A percentile compares a stretch with the other conserved stretches of the same genome.
Conservation (phyloP, 2,888 invertebrate genomes). For the Himalopsyche japonica region DNA sequence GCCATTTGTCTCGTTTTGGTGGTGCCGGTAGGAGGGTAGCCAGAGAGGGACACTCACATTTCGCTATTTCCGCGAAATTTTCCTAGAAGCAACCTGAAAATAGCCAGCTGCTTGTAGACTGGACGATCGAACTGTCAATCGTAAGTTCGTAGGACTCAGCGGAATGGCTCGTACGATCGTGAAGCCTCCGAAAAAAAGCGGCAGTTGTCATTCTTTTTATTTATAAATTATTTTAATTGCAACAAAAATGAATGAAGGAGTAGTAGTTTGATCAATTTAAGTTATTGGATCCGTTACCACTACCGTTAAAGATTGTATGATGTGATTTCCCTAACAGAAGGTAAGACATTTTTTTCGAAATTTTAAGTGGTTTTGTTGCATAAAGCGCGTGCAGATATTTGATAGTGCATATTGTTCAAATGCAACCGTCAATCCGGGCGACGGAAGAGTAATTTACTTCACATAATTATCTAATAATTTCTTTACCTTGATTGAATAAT, state of each 20-base stretch:
- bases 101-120: conserved; percentile 17
- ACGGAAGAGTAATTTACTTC: not conserved
- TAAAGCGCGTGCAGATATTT: not conserved
- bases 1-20: not conserved
- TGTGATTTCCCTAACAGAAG: conserved; percentile 4
- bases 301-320: not conserved
- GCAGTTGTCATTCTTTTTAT: not conserved
- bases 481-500: too few species aligned
- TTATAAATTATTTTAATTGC: not conserved
- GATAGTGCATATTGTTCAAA: not conserved
- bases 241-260: not conserved
- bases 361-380: not conserved
- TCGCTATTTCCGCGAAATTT: not conserved
- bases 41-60: not conserved
- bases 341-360: not conserved
- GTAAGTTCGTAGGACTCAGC: conserved; percentile 9
- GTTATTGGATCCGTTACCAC: not conserved
- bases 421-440: not conserved
- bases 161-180: conserved; percentile 12
- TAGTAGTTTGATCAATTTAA: not conserved
- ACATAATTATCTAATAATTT: too few species aligned
- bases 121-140: conserved; percentile 26
- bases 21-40: not conserved
- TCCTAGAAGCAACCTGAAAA: conserved; percentile 8
- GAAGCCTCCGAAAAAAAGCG: not conserved